Conservation (phyloP, 1,140 invertebrate species). For the Thaumetopoea pityocampa region DNA sequence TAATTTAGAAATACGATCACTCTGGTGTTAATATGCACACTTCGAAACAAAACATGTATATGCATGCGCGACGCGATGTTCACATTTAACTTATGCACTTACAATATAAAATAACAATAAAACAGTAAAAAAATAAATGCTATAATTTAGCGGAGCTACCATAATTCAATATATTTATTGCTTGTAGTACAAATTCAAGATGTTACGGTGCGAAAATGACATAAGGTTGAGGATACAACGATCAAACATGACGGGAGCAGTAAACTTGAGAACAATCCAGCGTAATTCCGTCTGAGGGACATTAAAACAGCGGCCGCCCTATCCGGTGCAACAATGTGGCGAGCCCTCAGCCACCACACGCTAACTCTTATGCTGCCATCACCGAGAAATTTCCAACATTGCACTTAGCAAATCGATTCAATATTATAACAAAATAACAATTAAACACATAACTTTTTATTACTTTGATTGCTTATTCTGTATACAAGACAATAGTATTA, state of each 20-base stretch:
- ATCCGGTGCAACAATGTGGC: constrained; percentile 71
- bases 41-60: constrained; percentile 21
- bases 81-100: not conserved
- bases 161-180: constrained; percentile 71
- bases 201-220: constrained; percentile 65
- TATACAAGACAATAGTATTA: too few relatives aligned
- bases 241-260: constrained; percentile 68
- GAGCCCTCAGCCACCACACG: constrained; percentile 33
- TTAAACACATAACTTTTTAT: too few relatives aligned
- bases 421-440: too few relatives aligned
- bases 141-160: constrained; percentile 43
- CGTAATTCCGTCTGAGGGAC: constrained; percentile 73
- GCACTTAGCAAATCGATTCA: constrained; percentile 6
- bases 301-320: constrained; percentile 72
- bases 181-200: constrained; percentile 64
- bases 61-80: not conserved
- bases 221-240: constrained; percentile 70
- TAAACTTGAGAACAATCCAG: constrained; percentile 74
- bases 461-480: too few relatives aligned
- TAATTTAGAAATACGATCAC: constrained; percentile 61
- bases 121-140: constrained; percentile 15
- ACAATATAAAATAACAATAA: constrained; percentile 10
- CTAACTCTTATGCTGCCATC: constrained; percentile 1
- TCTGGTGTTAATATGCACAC: constrained; percentile 60
- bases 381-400: constrained; percentile 2